These are phyloP conservation scores for Thalpophila matura DNA, from an alignment of 2,888 invertebrate genomes.

Conservation along the genomic window DNA sequence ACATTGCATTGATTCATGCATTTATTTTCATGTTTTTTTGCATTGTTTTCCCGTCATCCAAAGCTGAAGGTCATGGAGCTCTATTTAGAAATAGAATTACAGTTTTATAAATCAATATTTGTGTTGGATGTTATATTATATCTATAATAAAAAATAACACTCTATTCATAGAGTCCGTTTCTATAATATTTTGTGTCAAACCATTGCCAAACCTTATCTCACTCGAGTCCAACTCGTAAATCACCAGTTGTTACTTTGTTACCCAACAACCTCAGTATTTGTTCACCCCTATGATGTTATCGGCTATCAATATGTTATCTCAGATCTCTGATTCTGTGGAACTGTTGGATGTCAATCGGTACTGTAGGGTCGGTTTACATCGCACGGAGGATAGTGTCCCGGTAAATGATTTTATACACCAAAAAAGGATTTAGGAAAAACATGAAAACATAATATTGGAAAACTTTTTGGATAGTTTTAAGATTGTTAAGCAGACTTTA, in stretches of 20 bases:
- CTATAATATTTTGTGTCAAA: constrained; percentile 17
- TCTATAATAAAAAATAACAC: too few relatives aligned
- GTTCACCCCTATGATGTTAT: constrained; percentile 53
- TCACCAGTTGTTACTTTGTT: constrained; percentile 28
- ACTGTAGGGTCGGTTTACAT: constrained; percentile 18
- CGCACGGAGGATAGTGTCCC: background rate
- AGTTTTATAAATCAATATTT: too few relatives aligned
- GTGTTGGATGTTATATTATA: too few relatives aligned
- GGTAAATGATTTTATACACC: background rate
- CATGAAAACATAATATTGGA: too few relatives aligned
- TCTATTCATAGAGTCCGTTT: too few relatives aligned
- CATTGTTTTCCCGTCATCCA: too few relatives aligned
- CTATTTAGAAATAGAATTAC: too few relatives aligned
- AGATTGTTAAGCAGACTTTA: too few relatives aligned
- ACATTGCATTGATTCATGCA: too few relatives aligned
- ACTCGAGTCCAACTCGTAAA: constrained; percentile 29
- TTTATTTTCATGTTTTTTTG: too few relatives aligned
- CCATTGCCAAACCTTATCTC: background rate
- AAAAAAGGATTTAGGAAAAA: background rate
- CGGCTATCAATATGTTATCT: constrained; percentile 55
- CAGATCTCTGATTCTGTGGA: constrained; percentile 51
- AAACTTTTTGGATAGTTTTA: too few relatives aligned
- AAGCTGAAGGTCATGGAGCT: too few relatives aligned
- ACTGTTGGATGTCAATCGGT: constrained; percentile 44
- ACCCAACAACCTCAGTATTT: constrained; percentile 25